A percentile compares a stretch with the other conserved stretches of the same genome.
Evolutionary conservation across 2,797 vertebrate genomes (phyloP).

Genomic region (Myotis findleyi): DNA sequence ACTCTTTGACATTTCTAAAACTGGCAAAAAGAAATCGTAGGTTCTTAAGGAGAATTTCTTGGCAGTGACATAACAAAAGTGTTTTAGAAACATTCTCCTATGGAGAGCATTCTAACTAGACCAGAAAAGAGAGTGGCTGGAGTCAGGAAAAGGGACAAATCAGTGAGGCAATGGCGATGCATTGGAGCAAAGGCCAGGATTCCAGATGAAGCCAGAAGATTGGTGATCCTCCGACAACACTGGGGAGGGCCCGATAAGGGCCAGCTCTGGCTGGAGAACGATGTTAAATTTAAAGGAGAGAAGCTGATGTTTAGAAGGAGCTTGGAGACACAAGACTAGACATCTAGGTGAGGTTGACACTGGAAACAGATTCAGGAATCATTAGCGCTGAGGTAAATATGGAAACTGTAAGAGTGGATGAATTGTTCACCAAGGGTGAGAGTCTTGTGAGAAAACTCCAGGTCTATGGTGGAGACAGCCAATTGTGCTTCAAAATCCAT

Average conservation of each 20-base stretch:
- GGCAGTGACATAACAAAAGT: slow-evolving; percentile 57
- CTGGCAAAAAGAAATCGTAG: slow-evolving; percentile 53
- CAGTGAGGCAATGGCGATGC: background rate
- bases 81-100: slow-evolving; percentile 66
- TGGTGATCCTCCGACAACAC: background rate
- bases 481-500: background rate
- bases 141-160: background rate
- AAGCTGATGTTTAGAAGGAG: background rate
- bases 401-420: background rate
- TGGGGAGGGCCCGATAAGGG: background rate
- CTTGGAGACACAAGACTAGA: background rate
- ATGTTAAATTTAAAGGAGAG: background rate
- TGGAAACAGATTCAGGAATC: background rate
- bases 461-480: background rate
- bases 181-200: background rate
- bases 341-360: background rate
- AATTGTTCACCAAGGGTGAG: background rate
- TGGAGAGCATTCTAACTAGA: slow-evolving; percentile 48
- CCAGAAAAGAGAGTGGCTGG: background rate
- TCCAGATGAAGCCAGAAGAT: background rate
- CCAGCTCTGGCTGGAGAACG: background rate
- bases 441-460: background rate
- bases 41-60: slow-evolving; percentile 71
- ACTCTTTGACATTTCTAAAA: slow-evolving; percentile 57
- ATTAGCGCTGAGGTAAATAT: background rate